Percentiles rank a stretch among this genome's conserved stretches.
phyloP scores from a whole-genome alignment of 1,140 invertebrate species.

The Drosophila athabasca region DNA sequence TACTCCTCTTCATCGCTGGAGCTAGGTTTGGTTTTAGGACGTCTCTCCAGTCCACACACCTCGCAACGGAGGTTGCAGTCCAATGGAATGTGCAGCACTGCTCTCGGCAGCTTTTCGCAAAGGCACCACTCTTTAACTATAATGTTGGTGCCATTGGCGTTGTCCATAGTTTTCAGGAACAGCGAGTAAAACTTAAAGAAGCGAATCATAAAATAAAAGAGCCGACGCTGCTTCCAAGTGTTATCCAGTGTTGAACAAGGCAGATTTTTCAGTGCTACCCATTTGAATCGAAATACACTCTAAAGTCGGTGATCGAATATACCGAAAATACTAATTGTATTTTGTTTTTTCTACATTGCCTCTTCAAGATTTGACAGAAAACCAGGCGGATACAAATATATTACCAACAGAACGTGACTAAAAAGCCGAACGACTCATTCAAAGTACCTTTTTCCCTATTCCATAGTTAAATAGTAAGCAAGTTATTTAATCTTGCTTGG shows the following conservation, averaged over 20 bases:
- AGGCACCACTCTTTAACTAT: slow-evolving; percentile 32
- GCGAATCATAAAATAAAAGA: slow-evolving; percentile 53
- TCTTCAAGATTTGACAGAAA: too few species aligned
- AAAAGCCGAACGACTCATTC: too few species aligned
- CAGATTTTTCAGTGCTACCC: neutral
- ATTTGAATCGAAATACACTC: neutral
- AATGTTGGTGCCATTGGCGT: neutral
- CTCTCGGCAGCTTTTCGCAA: slow-evolving; percentile 59
- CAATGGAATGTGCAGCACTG: slow-evolving; percentile 42
- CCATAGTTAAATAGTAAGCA: neutral
- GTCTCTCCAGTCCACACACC: slow-evolving; percentile 46
- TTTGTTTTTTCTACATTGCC: too few species aligned
- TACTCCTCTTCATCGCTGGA: slow-evolving; percentile 57
- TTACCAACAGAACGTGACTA: too few species aligned
- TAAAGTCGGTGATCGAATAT: too few species aligned
- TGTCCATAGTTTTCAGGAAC: slow-evolving; percentile 47
- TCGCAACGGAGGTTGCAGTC: slow-evolving; percentile 29
- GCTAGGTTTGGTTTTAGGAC: slow-evolving; percentile 8
- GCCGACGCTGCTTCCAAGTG: neutral
- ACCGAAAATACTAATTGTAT: too few species aligned
- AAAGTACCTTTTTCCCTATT: too few species aligned
- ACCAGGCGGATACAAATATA: too few species aligned
- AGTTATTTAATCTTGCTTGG: neutral
- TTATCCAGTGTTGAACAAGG: neutral
- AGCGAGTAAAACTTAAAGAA: slow-evolving; percentile 67